Evolutionary conservation across 2,113 vertebrate genomes (phyloP).

Genomic region (Euleptes europaea): DNA sequence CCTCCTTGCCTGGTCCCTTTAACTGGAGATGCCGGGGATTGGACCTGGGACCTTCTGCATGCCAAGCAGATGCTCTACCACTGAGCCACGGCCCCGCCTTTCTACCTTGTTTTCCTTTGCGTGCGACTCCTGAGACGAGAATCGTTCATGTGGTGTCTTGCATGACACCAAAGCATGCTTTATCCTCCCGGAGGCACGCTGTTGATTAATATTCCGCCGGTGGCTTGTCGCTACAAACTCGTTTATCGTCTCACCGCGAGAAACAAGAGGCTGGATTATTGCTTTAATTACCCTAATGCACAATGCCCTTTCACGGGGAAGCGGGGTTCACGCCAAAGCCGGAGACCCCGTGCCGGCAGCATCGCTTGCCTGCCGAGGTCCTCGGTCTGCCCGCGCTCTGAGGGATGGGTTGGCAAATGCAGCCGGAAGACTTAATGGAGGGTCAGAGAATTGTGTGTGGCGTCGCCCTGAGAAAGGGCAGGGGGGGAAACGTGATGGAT

Average conservation of each 20-base stretch:
- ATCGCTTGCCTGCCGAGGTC: no score
- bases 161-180: constrained; percentile 23
- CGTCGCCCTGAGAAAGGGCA: no score
- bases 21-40: no score
- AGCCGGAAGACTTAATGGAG: no score
- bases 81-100: no score
- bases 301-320: constrained; percentile 26
- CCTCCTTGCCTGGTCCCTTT: no score
- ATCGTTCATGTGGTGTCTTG: neutral
- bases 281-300: constrained; percentile 60
- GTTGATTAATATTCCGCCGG: constrained; percentile 63
- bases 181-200: constrained; percentile 28
- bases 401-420: neutral
- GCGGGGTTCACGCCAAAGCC: neutral
- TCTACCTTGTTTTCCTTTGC: constrained; percentile 20
- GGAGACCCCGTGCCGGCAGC: neutral
- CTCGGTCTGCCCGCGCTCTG: no score
- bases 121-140: constrained; percentile 34
- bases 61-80: no score
- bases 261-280: constrained; percentile 53
- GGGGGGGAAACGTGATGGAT: no score
- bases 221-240: constrained; percentile 42
- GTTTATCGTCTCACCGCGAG: constrained; percentile 54
- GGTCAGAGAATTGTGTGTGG: no score
- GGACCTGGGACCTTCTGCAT: no score